Conservation (phyloP, 2,113 vertebrate species). For the Gymnarchus niloticus region DNA sequence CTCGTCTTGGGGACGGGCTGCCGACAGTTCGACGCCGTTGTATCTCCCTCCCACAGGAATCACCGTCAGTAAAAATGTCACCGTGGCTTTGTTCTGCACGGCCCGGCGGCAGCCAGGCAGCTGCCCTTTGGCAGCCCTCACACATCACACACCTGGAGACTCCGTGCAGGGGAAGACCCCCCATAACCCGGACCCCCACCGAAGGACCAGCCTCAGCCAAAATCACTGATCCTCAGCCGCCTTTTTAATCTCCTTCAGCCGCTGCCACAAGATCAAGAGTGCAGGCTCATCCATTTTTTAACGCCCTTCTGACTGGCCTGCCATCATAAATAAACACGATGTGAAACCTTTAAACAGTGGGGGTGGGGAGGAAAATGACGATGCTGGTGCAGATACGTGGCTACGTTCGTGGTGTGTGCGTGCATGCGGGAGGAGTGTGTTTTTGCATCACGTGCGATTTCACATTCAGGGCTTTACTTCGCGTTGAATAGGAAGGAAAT, state of each 20-base stretch:
- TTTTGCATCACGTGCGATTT: not conserved
- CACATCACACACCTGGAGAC: conserved; percentile 51
- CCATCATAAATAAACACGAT: conserved; percentile 33
- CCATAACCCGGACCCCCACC: not conserved
- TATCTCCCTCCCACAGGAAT: conserved; percentile 49
- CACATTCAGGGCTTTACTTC: not conserved
- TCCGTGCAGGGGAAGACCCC: conserved; percentile 12
- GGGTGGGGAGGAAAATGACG: not conserved
- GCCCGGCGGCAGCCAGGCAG: not conserved
- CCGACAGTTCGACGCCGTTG: conserved; percentile 57
- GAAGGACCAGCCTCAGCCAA: not conserved
- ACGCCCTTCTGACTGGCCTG: conserved; percentile 29
- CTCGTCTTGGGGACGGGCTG: conserved; percentile 49
- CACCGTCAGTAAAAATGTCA: conserved; percentile 64
- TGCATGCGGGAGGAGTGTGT: not conserved
- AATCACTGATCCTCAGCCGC: not conserved
- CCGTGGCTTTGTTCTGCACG: conserved; percentile 46
- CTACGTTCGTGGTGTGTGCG: not conserved
- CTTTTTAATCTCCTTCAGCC: conserved; percentile 36
- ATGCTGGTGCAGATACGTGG: not conserved
- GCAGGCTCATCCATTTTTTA: not conserved
- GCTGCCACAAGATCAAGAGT: not conserved
- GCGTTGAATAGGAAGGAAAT: conserved; percentile 20
- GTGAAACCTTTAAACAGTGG: conserved; percentile 7
- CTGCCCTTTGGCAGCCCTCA: conserved; percentile 49